Conservation (phyloP, 2,888 invertebrate genomes). For the Byasa hedistus region DNA sequence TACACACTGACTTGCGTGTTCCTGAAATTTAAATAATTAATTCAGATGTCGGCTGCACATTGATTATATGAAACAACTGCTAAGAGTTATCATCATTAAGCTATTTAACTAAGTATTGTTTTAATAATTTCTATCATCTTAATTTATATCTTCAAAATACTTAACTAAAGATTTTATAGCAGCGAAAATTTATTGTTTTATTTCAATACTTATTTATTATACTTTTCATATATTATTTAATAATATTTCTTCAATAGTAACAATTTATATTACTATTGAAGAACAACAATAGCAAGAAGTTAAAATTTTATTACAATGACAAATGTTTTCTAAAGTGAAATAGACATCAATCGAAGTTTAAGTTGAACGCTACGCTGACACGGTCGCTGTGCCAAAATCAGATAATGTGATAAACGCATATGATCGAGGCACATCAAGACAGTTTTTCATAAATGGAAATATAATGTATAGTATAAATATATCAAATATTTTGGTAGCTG, state of each 20-base stretch:
- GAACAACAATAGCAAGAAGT: background rate
- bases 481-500: background rate
- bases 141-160: no score
- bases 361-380: background rate
- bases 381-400: constrained; percentile 22
- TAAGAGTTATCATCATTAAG: background rate
- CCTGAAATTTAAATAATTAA: background rate
- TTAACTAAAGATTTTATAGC: no score
- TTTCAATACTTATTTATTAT: no score
- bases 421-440: background rate
- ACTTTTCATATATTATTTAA: no score
- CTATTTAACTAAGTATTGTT: background rate
- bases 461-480: background rate
- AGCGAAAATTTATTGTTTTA: no score
- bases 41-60: background rate
- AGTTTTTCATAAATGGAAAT: background rate
- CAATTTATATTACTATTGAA: no score
- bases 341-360: constrained; percentile 11
- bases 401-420: background rate
- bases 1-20: background rate
- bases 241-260: no score
- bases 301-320: background rate
- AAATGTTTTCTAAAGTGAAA: constrained; percentile 13
- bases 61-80: no score
- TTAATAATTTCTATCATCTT: no score